Evolutionary conservation across 2,888 invertebrate species (phyloP), one percentile per base, ranked within the genome.

Genomic region (Microchrysa polita): DNA sequence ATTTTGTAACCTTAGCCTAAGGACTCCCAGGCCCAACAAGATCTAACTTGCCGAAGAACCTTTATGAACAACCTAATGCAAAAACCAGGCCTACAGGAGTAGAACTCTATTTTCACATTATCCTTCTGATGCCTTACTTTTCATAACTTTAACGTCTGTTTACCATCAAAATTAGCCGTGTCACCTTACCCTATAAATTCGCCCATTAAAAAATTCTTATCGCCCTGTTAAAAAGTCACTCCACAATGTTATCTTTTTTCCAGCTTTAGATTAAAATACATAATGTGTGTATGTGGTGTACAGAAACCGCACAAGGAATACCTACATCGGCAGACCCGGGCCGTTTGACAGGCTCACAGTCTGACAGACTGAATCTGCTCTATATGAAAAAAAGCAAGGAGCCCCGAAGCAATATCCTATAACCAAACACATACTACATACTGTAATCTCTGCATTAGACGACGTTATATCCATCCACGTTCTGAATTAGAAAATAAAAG

Each of bases 201-300:
- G 4, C 27, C 65, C 44, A 22, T 65, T 44, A 44, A 65, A 44
- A n/a, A 20, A 44, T 22, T 42, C 34, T 65, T 65, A 65, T 65
- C 65, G 44, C 48, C n/a, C 22, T 59, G 23, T 65, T 44, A 18
- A 44, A 34, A 65, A 65, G 20, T 18, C 20, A 9, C 18, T 65
- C 48, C 48, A 20, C 44, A 65, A 65, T 27, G 23, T 44, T 48
- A 42, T 44, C 65, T 44, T 16, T 44, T 18, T 27, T n/a, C n/a
- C 44, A 44, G 44, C 48, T 34, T 44, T 34, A 44, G 44, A 18
- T 65, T 18, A 65, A 16, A 44, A 44, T 65, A 22, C 48, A 20
- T 22, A 44, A 65, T 7, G 27, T 34, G 27, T 34, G 7, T 7
- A 34, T 7, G 7, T 5, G 27, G 27, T 5, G 27, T n/a, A n/a